Base-by-base conservation (phyloP, 1,140 invertebrate genomes). In the Ostrea denselamellosa region DNA sequence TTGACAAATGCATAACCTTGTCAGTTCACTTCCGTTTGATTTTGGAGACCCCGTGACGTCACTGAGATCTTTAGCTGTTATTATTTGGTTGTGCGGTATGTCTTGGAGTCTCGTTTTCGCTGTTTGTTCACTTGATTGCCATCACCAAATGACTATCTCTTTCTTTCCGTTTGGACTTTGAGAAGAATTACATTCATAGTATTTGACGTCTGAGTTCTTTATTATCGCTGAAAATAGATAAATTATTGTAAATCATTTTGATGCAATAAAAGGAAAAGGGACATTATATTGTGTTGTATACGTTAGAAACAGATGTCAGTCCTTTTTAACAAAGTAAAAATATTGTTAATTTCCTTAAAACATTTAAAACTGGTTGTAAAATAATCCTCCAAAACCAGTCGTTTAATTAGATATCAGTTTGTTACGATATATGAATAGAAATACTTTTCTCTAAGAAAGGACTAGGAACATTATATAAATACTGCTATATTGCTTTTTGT, bases 161-260 rank as follows among this genome's bases (percentile, higher is more conserved):
- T 28, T 71, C 65, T 71, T 71, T 71, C 65, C 68, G 68, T 77
- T 77, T 77, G 22, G 25, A 77, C 68, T 71, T 77, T 14, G 25
- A 34, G 28, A 22, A 77, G 68, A 44, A 77, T 77, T 77, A 77
- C 68, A 25, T 22, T 77, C 68, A 77, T 34, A 25, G 28, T 77
- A 77, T 77, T 34, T 77, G 68, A 77, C 68, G 68, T 77, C 68
- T 77, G 68, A 34, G 17, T 25, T 77, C 68, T 77, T 77, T 25
- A 77, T 34, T 77, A 34, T 77, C 25, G 68, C 68, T 77, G 68
- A 34, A 77, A 77, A 77, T 77, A 77, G 68, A 22, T 25, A 77
- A 77, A 77, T 77, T 77, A 25, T 77, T 28, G 25, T 28, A 77
- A 77, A 77, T 77, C 68, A 77, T 34, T 77, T 34, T 28, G 8